Percentiles rank a stretch among this genome's conserved stretches.
phyloP scores from a whole-genome alignment of 2,113 vertebrate species.

The Alexandromys fortis region DNA sequence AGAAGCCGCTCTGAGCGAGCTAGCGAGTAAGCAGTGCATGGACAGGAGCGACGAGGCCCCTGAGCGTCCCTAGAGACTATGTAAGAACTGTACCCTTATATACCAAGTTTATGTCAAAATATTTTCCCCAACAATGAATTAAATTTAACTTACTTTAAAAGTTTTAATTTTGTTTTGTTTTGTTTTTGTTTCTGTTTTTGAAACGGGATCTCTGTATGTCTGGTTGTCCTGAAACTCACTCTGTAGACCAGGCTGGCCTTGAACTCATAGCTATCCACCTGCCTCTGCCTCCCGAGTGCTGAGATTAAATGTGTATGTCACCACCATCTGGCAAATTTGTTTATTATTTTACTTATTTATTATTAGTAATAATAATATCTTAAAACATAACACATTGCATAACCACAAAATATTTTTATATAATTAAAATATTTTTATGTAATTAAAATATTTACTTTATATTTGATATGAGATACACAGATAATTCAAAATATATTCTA shows the following conservation, averaged over 20 bases:
- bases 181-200: not conserved
- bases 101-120: not conserved
- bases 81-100: not conserved
- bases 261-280: not conserved
- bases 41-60: not conserved
- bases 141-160: not conserved
- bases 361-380: not conserved
- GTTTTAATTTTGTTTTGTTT: not conserved
- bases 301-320: not conserved
- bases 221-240: not conserved
- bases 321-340: not conserved
- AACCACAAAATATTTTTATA: not conserved
- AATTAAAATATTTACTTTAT: not conserved
- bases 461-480: not conserved
- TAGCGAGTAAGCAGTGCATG: not conserved
- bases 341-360: not conserved
- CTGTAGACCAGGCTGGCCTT: not conserved
- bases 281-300: not conserved
- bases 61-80: not conserved
- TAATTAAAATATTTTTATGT: not conserved
- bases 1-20: not conserved
- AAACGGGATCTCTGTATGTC: not conserved
- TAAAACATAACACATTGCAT: not conserved
- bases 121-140: not conserved
- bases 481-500: not conserved